Evolutionary conservation across 2,797 vertebrate species (phyloP).

Genomic region (Sebastes vulpes): DNA sequence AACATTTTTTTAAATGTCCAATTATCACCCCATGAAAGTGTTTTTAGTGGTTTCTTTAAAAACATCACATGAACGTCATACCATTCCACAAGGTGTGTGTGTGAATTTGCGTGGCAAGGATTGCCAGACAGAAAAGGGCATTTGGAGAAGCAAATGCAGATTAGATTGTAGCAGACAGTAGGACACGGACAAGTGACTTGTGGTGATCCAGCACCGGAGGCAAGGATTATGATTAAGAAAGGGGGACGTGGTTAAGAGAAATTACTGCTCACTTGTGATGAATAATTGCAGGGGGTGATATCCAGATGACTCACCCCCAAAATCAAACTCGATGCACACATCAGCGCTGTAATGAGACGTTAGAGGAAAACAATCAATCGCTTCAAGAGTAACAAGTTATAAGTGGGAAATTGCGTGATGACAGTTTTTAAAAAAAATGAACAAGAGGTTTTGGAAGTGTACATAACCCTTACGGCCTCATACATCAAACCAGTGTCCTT

Average conservation of each 20-base stretch:
- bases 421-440: neutral
- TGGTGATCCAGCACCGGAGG: slow-evolving; percentile 48
- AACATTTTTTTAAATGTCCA: too few relatives aligned
- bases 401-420: neutral
- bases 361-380: neutral
- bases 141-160: slow-evolving; percentile 19
- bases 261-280: slow-evolving; percentile 36
- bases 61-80: neutral
- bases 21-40: too few relatives aligned
- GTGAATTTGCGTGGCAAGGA: neutral
- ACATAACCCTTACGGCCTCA: neutral
- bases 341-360: neutral
- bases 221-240: slow-evolving; percentile 54
- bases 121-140: neutral
- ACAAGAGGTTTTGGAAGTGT: neutral
- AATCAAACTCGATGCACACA: slow-evolving; percentile 28
- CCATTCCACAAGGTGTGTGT: neutral
- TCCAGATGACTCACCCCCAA: slow-evolving; percentile 39
- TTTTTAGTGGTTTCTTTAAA: slow-evolving; percentile 6
- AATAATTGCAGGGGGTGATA: slow-evolving; percentile 45
- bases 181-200: slow-evolving; percentile 41
- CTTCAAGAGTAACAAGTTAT: neutral
- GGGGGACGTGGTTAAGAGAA: slow-evolving; percentile 30
- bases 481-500: neutral
- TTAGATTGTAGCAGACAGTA: slow-evolving; percentile 36